phyloP scores from a whole-genome alignment of 2,113 vertebrate species.

The Mesitornis unicolor region DNA sequence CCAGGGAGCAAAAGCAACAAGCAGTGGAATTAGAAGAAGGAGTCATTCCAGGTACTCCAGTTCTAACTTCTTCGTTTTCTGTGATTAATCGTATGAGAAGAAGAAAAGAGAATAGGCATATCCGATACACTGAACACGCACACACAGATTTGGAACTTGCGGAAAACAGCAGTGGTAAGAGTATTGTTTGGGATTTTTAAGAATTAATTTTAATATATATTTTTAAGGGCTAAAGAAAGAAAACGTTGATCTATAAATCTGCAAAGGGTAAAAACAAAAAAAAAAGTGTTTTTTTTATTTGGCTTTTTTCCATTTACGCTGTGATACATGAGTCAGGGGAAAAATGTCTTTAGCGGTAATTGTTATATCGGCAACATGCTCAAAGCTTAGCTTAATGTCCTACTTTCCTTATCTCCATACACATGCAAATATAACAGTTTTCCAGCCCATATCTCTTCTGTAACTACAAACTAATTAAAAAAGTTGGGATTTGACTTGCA shows the following conservation, averaged over 20 bases:
- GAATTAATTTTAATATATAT: background rate
- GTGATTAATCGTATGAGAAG: slow-evolving; percentile 82
- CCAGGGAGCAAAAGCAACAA: slow-evolving; percentile 63
- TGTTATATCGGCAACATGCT: background rate
- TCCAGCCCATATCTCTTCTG: background rate
- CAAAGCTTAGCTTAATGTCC: background rate
- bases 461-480: background rate
- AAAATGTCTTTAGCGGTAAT: background rate
- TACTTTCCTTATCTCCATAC: background rate
- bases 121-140: slow-evolving; percentile 82
- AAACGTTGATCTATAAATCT: background rate
- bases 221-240: background rate
- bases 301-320: background rate
- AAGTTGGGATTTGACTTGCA: background rate
- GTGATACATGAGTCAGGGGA: rapidly evolving
- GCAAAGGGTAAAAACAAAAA: background rate
- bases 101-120: slow-evolving; percentile 73
- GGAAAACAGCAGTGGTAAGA: slow-evolving; percentile 56
- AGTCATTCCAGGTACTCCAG: slow-evolving; percentile 89
- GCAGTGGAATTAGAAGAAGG: slow-evolving; percentile 75
- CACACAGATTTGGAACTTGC: slow-evolving; percentile 32
- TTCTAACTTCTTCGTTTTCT: slow-evolving; percentile 77
- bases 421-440: background rate
- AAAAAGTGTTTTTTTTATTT: background rate
- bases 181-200: background rate